Evolutionary conservation across 2,113 vertebrate species (phyloP).

Genomic region (Prolemur simus): DNA sequence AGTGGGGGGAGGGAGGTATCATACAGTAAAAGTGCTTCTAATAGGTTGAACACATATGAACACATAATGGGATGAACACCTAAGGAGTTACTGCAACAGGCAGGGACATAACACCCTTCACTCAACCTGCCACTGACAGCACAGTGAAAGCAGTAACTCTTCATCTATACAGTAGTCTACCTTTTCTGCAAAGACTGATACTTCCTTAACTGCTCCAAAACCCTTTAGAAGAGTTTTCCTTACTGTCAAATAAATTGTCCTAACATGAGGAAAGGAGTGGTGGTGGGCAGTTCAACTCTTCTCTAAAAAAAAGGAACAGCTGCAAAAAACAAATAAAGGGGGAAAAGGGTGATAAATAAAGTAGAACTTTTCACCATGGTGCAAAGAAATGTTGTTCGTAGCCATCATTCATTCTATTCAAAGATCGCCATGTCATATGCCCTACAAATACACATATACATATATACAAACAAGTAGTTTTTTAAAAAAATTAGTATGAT

Average conservation of each 20-base stretch:
- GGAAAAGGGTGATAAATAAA: not conserved
- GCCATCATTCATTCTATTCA: not conserved
- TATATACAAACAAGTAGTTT: not conserved
- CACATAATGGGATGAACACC: not conserved
- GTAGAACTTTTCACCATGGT: not conserved
- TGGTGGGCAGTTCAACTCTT: not conserved
- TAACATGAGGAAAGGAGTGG: not conserved
- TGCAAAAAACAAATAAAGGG: not conserved
- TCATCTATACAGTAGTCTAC: not conserved
- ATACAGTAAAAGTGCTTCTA: not conserved
- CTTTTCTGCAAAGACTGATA: not conserved
- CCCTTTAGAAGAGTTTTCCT: not conserved
- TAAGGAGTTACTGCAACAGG: not conserved
- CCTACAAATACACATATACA: not conserved
- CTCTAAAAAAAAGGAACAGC: slow-evolving; percentile 25
- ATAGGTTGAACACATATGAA: not conserved
- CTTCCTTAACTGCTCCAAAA: not conserved
- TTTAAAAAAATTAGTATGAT: not conserved
- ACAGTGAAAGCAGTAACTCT: not conserved
- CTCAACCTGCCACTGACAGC: not conserved
- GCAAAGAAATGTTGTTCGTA: not conserved
- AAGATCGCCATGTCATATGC: not conserved
- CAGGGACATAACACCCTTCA: not conserved
- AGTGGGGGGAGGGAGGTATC: not conserved
- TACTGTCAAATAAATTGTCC: not conserved